These are phyloP conservation scores for Epizoanthus ramosus DNA, from an alignment of 92 coral and sea anemone genomes.

Conservation along the genomic window DNA sequence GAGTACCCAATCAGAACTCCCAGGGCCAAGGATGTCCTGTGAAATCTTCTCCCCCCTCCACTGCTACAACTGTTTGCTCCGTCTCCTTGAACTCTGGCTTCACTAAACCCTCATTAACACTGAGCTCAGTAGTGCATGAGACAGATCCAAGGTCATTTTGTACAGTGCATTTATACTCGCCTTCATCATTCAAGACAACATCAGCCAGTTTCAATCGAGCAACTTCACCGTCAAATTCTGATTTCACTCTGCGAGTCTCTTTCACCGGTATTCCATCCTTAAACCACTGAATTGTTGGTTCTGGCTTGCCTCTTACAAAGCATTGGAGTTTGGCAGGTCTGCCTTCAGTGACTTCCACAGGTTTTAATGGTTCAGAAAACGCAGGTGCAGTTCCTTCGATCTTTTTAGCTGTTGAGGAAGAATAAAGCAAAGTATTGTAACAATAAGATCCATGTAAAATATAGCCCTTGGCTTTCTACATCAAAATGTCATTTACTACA, in stretches of 20 bases:
- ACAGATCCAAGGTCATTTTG: constrained; percentile 33
- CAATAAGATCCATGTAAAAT: neutral
- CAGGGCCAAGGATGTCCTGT: no score
- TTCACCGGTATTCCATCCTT: constrained; percentile 55
- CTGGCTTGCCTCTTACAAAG: constrained; percentile 42
- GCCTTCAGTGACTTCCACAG: constrained; percentile 58
- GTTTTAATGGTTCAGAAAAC: constrained; percentile 50
- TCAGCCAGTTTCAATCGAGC: constrained; percentile 25
- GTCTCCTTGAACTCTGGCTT: constrained; percentile 61
- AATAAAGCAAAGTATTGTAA: neutral
- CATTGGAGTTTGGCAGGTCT: constrained; percentile 52
- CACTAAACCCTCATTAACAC: constrained; percentile 50
- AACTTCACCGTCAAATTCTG: constrained; percentile 31
- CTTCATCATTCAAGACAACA: constrained; percentile 39
- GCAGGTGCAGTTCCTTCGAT: constrained; percentile 52
- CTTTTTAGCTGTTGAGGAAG: constrained; percentile 42
- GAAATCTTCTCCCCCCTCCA: constrained; percentile 66
- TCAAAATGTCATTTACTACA: no score
- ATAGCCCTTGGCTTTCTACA: no score
- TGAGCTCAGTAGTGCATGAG: constrained; percentile 47
- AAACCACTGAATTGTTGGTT: constrained; percentile 63
- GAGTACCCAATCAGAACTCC: no score
- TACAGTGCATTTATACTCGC: constrained; percentile 32
- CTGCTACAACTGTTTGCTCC: constrained; percentile 23
- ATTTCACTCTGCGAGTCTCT: constrained; percentile 15